Evolutionary conservation across 2,888 invertebrate genomes (phyloP).

Genomic region (Eretmocerus hayati): DNA sequence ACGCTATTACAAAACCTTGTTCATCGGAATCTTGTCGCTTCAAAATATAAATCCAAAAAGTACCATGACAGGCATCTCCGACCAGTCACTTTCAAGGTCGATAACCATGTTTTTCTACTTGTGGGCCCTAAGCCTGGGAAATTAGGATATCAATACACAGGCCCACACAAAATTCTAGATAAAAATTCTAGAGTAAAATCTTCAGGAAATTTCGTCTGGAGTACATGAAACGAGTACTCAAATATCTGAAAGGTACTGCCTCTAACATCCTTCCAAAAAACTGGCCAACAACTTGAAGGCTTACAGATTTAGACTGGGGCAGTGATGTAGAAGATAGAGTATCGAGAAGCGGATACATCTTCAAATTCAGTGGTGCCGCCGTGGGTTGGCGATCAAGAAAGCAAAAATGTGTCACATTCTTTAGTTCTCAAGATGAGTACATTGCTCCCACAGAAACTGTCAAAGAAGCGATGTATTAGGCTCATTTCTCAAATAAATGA

Average conservation of each 20-base stretch:
- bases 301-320: not conserved
- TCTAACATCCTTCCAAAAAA: not conserved
- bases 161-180: too few species aligned
- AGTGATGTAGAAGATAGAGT: not conserved
- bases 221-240: not conserved
- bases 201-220: not conserved
- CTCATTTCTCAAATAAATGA: not conserved
- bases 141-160: too few species aligned
- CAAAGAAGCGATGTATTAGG: not conserved
- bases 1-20: too few species aligned
- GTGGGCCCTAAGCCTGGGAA: too few species aligned
- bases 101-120: too few species aligned
- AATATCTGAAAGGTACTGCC: not conserved
- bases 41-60: too few species aligned
- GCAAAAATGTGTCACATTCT: not conserved
- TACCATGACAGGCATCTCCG: too few species aligned
- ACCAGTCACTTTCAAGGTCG: too few species aligned
- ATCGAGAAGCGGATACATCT: not conserved
- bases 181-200: too few species aligned
- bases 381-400: not conserved
- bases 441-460: not conserved
- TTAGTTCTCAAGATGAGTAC: not conserved
- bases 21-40: too few species aligned
- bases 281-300: too few species aligned
- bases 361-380: not conserved